phyloP scores from a whole-genome alignment of 2,113 vertebrate genomes.

The Chamaea fasciata region DNA sequence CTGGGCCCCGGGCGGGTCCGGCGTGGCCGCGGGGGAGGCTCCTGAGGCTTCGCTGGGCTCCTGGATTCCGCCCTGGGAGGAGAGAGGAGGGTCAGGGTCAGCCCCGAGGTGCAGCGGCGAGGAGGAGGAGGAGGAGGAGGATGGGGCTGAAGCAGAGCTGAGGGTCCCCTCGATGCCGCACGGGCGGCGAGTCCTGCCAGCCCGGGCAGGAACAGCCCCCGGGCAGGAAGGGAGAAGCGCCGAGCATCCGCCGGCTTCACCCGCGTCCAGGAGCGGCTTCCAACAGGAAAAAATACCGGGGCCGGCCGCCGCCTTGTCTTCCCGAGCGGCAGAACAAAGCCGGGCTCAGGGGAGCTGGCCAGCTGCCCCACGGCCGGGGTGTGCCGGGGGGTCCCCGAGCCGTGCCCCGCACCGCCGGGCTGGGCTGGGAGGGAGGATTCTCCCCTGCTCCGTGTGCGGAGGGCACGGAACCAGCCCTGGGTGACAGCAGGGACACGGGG shows the following conservation, averaged over 20 bases:
- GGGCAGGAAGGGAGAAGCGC: constrained; percentile 30
- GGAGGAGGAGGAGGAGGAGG: not conserved
- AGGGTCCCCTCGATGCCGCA: not conserved
- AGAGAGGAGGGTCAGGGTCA: not conserved
- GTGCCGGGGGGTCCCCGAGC: not conserved
- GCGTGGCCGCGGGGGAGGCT: accelerated
- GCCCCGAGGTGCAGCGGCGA: not conserved
- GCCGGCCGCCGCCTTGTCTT: not conserved
- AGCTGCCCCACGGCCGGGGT: not conserved
- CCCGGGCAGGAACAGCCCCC: not conserved
- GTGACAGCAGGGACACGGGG: not conserved
- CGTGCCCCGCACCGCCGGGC: accelerated
- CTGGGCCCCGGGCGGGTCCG: not conserved
- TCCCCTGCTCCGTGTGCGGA: accelerated
- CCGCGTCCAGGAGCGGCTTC: not conserved
- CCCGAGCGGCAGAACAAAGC: constrained; percentile 2
- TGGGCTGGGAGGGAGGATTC: not conserved
- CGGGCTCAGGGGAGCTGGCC: not conserved
- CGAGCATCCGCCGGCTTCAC: not conserved
- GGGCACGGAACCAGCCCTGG: not conserved
- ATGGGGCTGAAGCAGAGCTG: accelerated
- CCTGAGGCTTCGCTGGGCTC: not conserved
- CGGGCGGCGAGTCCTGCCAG: not conserved
- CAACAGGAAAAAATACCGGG: constrained; percentile 52
- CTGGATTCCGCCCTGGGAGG: not conserved